These are phyloP conservation scores for Neodiprion lecontei DNA, from an alignment of 1,140 invertebrate genomes.

Conservation along the genomic window DNA sequence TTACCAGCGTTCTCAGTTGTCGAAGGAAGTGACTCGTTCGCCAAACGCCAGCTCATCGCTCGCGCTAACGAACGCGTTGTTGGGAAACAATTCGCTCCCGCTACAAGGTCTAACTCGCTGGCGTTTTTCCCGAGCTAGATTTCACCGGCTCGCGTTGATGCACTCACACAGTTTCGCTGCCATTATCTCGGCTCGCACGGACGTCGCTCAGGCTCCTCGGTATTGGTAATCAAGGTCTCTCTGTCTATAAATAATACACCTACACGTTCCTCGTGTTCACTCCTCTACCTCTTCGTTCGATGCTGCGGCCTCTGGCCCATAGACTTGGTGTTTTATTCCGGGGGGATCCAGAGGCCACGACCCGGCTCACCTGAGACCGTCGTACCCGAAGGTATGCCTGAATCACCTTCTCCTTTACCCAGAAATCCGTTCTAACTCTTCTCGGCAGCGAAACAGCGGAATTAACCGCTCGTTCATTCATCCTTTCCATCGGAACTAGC, in stretches of 20 bases:
- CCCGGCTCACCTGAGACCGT: background rate
- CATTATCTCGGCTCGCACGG: background rate
- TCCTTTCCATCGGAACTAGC: too few species aligned
- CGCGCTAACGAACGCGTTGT: background rate
- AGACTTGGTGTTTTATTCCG: background rate
- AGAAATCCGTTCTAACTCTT: background rate
- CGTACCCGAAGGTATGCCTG: background rate
- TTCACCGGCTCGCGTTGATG: background rate
- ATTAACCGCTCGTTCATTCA: too few species aligned
- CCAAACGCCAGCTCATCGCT: background rate
- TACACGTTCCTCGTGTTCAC: background rate
- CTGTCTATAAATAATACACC: constrained; percentile 54
- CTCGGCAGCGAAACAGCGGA: too few species aligned
- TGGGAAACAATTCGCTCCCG: background rate
- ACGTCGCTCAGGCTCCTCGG: constrained; percentile 5
- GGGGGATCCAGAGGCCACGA: background rate
- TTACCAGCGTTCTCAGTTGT: too few species aligned
- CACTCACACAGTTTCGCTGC: background rate
- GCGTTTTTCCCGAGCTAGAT: background rate
- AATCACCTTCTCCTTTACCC: background rate
- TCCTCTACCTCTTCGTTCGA: background rate
- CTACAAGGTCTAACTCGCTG: background rate
- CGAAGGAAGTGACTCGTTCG: background rate
- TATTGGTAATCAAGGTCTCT: constrained; percentile 49
- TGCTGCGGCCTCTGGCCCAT: background rate